A percentile compares a stretch with the other conserved stretches of the same genome.
These are phyloP conservation scores for Ornithoptera alexandrae DNA, from an alignment of 2,888 invertebrate species.

Conservation along the genomic window DNA sequence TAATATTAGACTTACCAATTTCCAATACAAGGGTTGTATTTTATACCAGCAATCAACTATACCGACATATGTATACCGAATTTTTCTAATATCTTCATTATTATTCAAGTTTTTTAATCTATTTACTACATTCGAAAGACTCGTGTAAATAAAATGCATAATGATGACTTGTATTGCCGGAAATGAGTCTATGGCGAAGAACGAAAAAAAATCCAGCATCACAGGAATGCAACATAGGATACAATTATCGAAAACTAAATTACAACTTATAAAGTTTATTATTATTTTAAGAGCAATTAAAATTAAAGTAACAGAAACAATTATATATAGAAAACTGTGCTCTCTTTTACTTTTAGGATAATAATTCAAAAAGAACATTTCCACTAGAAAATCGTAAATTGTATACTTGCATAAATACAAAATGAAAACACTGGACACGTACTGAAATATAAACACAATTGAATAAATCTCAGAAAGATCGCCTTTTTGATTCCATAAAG, in stretches of 20 bases:
- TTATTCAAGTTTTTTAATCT: conserved; percentile 4
- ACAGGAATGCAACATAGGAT: conserved; percentile 5
- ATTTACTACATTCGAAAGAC: conserved; percentile 9
- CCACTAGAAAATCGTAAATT: conserved; percentile 21
- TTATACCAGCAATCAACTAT: conserved; percentile 30
- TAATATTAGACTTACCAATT: conserved; percentile 29
- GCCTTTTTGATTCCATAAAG: conserved; percentile 8
- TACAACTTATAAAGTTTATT: conserved; percentile 11
- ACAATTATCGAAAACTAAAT: conserved; percentile 1
- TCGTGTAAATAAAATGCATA: conserved; percentile 13
- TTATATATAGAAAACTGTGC: not conserved
- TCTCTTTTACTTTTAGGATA: not conserved
- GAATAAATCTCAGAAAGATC: not conserved
- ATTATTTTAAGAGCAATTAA: not conserved
- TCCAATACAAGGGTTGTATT: conserved; percentile 30
- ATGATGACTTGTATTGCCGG: conserved; percentile 14
- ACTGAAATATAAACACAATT: conserved; percentile 16
- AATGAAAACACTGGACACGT: conserved; percentile 2
- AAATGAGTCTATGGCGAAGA: conserved; percentile 10
- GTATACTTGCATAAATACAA: conserved; percentile 4
- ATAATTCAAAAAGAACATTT: conserved; percentile 19
- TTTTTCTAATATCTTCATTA: not conserved
- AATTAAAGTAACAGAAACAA: not conserved
- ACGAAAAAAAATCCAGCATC: conserved; percentile 1
- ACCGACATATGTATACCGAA: conserved; percentile 8